A percentile compares a stretch with the other conserved stretches of the same genome.
Evolutionary conservation across 2,113 vertebrate species (phyloP).

Genomic region (Dromas ardeola): DNA sequence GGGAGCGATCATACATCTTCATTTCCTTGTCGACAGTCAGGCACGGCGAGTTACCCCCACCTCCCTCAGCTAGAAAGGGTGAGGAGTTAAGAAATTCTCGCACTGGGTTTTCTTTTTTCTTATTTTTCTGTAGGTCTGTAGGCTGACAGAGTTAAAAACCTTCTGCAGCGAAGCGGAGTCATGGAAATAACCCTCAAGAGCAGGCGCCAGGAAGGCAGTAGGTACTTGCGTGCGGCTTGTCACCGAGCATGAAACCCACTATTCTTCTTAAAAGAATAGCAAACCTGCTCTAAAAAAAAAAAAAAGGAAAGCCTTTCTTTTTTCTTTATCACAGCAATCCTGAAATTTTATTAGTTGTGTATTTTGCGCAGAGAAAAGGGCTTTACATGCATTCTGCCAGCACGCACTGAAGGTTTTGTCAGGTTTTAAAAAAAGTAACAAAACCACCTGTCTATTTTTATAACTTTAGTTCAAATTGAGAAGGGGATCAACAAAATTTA

Average conservation of each 20-base stretch:
- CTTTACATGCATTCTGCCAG: neutral
- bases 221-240: neutral
- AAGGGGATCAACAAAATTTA: neutral
- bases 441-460: neutral
- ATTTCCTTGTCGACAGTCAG: neutral
- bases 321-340: neutral
- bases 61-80: neutral
- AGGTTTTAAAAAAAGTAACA: neutral
- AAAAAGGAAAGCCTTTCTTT: neutral
- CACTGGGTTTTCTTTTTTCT: neutral
- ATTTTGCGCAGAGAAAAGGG: neutral
- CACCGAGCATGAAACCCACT: neutral
- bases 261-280: neutral
- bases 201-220: neutral
- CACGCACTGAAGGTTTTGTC: neutral
- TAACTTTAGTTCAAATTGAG: neutral
- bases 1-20: neutral
- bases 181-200: neutral
- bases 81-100: neutral
- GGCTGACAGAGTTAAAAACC: neutral
- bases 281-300: neutral
- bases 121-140: neutral
- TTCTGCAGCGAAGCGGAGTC: neutral
- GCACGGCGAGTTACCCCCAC: neutral
- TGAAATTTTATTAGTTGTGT: neutral